phyloP scores from a whole-genome alignment of 1,140 invertebrate species.

The Elymnias hypermnestra region DNA sequence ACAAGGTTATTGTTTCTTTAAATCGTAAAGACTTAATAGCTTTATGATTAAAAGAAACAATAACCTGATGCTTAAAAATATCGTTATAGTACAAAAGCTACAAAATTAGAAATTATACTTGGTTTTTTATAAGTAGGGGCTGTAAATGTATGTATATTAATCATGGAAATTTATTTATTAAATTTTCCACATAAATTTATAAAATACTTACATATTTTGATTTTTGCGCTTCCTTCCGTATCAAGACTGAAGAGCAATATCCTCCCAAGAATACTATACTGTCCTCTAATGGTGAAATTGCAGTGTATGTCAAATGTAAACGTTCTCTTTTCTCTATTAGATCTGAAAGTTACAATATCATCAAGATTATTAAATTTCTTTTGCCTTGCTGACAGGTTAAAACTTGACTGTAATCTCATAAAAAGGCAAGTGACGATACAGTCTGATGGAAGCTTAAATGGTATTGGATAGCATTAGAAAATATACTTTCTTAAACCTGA shows the following conservation, averaged over 20 bases:
- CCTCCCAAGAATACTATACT: constrained; percentile 53
- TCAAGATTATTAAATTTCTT: neutral
- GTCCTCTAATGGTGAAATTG: constrained; percentile 61
- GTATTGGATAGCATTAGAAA: too few relatives aligned
- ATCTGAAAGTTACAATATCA: constrained; percentile 30
- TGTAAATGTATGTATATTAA: neutral
- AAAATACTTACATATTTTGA: constrained; percentile 58
- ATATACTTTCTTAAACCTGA: too few relatives aligned
- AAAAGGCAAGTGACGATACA: too few relatives aligned
- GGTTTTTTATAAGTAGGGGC: too few relatives aligned
- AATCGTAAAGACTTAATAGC: too few relatives aligned
- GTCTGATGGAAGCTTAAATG: too few relatives aligned
- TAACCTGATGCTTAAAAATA: too few relatives aligned
- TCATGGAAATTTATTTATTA: neutral
- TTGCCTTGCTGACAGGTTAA: neutral
- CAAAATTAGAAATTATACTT: too few relatives aligned
- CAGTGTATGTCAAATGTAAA: constrained; percentile 65
- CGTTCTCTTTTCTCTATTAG: constrained; percentile 43
- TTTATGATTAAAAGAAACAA: too few relatives aligned
- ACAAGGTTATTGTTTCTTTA: too few relatives aligned
- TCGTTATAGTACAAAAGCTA: too few relatives aligned
- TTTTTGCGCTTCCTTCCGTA: constrained; percentile 58
- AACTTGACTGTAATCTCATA: too few relatives aligned
- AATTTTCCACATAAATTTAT: neutral
- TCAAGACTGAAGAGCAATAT: constrained; percentile 64